Percentiles rank a stretch among this genome's conserved stretches.
These are phyloP conservation scores for Rhingia rostrata DNA, from an alignment of 2,888 invertebrate species.

Conservation along the genomic window DNA sequence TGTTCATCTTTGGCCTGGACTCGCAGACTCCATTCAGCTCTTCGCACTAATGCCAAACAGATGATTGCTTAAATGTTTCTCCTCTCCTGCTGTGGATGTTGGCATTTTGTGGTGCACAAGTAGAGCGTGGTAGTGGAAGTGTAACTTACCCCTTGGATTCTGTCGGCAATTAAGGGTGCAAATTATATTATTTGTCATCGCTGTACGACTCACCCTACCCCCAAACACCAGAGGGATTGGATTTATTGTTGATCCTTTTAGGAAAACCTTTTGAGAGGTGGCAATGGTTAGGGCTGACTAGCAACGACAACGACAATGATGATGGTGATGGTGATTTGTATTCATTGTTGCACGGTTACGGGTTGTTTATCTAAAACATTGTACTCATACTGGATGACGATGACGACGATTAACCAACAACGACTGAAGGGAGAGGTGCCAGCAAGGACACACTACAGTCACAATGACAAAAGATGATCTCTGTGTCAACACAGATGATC, in stretches of 20 bases:
- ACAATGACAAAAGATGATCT: constrained; percentile 79
- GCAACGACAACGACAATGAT: constrained; percentile 20
- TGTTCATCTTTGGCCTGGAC: constrained; percentile 60
- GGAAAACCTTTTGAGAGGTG: constrained; percentile 31
- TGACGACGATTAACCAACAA: constrained; percentile 59
- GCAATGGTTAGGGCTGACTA: constrained; percentile 21
- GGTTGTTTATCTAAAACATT: constrained; percentile 72
- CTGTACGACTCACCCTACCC: constrained; percentile 46
- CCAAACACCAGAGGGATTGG: constrained; percentile 63
- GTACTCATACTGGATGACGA: constrained; percentile 60
- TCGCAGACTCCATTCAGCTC: constrained; percentile 7
- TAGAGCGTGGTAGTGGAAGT: constrained; percentile 67
- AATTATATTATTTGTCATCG: constrained; percentile 75
- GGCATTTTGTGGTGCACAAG: constrained; percentile 65
- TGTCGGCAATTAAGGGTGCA: constrained; percentile 74
- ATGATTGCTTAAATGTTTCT: constrained; percentile 70
- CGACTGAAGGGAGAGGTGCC: constrained; percentile 15
- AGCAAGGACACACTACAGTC: constrained; percentile 4
- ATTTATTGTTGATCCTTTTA: constrained; percentile 73
- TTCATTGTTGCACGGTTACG: constrained; percentile 74
- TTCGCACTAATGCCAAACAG: constrained; percentile 64
- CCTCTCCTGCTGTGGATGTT: constrained; percentile 47
- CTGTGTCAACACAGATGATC: constrained; percentile 83
- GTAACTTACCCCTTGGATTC: constrained; percentile 70
- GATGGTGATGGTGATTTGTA: constrained; percentile 66